phyloP scores from a whole-genome alignment of 2,797 vertebrate genomes.

The Xyrichtys novacula region DNA sequence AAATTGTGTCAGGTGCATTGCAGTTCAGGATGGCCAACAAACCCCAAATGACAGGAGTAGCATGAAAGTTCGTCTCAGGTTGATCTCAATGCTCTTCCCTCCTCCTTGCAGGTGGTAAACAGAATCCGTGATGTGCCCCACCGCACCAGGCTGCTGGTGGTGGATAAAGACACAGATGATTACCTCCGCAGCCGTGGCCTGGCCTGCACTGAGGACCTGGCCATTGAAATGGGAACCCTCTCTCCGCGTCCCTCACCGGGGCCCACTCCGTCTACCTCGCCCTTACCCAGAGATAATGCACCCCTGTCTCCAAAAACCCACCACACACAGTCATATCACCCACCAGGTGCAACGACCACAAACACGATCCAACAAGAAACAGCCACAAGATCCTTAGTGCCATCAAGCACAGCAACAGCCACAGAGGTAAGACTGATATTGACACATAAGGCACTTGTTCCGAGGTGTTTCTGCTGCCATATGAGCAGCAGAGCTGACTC shows the following conservation, averaged over 20 bases:
- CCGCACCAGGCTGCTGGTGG: constrained; percentile 91
- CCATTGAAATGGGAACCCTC: constrained; percentile 81
- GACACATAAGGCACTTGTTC: not conserved
- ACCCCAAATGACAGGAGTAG: not conserved
- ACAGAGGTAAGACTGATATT: constrained; percentile 63
- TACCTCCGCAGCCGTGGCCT: constrained; percentile 85
- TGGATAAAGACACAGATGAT: constrained; percentile 92
- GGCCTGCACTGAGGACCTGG: constrained; percentile 89
- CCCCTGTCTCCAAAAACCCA: constrained; percentile 65
- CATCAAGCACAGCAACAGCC: constrained; percentile 62
- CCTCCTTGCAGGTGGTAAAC: constrained; percentile 88
- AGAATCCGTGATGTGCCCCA: constrained; percentile 90
- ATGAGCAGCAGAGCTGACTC: not conserved
- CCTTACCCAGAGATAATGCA: constrained; percentile 66
- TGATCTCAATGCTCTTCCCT: not conserved
- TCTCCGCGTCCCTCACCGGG: constrained; percentile 71
- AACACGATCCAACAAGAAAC: constrained; percentile 7
- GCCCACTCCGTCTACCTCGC: constrained; percentile 67
- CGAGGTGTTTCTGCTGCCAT: not conserved
- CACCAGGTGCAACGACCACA: constrained; percentile 23
- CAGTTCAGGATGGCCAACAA: constrained; percentile 1
- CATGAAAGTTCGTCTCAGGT: not conserved
- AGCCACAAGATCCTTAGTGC: constrained; percentile 46
- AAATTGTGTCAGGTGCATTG: constrained; percentile 33
- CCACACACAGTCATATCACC: constrained; percentile 4